Evolutionary conservation across 2,888 invertebrate species (phyloP), one percentile per base, ranked within the genome.

Genomic region (Cartodere bifasciata): DNA sequence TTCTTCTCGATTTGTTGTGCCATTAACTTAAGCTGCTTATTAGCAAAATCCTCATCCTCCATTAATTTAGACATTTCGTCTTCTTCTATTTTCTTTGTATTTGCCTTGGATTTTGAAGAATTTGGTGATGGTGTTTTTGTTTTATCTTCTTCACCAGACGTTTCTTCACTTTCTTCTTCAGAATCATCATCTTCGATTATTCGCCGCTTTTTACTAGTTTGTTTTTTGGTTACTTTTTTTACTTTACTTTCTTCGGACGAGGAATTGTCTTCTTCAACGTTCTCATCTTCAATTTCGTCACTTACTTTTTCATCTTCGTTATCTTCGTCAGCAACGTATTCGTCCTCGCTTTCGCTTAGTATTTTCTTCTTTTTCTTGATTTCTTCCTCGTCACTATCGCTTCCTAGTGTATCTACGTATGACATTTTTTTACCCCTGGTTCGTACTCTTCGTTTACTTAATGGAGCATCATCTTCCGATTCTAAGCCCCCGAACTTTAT

Each of bases 401-500:
- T 76, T 39, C 75, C 76, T 29, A 76, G 67, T 49, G 70, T 72
- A 58, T 84, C 86, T 3, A 80, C 75, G 48, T 85, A 85, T 53
- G 78, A 75, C 37, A 80, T 78, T 57, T 77, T 76, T 44, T 71
- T 68, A 39, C 80, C 82, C 4, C 83, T 58, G 0, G 83, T 83
- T 40, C 80, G 63, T n/a, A n/a, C n/a, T 47, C 79, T 67, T 29
- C 72, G 67, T 34, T 72, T 65, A 22, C 68, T 67, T n/a, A n/a
- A n/a, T n/a, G n/a, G n/a, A 28, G 56, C 52, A 16, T 53, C 55
- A 15, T 58, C 64, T 13, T 59, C 60, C 23, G 60, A 67, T 43
- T 68, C 67, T 37, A 71, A 60, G 0, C 69, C 69, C 7, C 71
- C 72, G 54, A 68, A 71, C n/a, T 68, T 69, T 35, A 60, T 55